Conservation (phyloP, 2,888 invertebrate genomes). For the Cosmia trapezina region DNA sequence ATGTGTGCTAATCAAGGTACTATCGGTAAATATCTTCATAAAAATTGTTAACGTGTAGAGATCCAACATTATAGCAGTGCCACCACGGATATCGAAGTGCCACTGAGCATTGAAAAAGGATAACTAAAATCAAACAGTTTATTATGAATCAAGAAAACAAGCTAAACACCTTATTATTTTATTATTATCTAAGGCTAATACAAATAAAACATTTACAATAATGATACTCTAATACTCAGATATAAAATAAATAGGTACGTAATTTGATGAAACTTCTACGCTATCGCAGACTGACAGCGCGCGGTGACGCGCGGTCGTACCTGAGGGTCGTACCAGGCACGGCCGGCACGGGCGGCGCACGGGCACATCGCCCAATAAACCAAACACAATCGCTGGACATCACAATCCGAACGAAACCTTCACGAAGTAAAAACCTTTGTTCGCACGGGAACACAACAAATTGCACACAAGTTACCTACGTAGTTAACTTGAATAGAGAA, state of each 20-base stretch:
- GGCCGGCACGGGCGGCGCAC: constrained; percentile 50
- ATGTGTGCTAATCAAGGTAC: neutral
- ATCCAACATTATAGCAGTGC: neutral
- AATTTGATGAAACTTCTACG: constrained; percentile 34
- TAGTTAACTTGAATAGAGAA: neutral
- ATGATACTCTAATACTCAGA: neutral
- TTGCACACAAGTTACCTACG: constrained; percentile 3
- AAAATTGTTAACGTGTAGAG: neutral
- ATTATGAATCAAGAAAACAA: neutral
- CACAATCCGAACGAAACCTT: constrained; percentile 22
- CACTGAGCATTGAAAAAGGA: neutral
- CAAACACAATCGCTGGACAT: constrained; percentile 44
- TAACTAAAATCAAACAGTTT: neutral
- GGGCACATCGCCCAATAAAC: constrained; percentile 36
- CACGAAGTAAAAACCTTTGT: constrained; percentile 37
- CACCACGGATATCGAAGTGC: too few relatives aligned
- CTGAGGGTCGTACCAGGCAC: constrained; percentile 68
- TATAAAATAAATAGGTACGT: constrained; percentile 10
- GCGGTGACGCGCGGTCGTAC: constrained; percentile 40
- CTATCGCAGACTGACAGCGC: constrained; percentile 27
- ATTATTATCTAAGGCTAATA: neutral
- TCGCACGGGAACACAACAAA: constrained; percentile 14
- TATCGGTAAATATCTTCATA: constrained; percentile 19
- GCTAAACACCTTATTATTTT: neutral
- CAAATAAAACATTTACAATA: constrained; percentile 6